phyloP scores from a whole-genome alignment of 2,113 vertebrate genomes.

The Panthera tigris region DNA sequence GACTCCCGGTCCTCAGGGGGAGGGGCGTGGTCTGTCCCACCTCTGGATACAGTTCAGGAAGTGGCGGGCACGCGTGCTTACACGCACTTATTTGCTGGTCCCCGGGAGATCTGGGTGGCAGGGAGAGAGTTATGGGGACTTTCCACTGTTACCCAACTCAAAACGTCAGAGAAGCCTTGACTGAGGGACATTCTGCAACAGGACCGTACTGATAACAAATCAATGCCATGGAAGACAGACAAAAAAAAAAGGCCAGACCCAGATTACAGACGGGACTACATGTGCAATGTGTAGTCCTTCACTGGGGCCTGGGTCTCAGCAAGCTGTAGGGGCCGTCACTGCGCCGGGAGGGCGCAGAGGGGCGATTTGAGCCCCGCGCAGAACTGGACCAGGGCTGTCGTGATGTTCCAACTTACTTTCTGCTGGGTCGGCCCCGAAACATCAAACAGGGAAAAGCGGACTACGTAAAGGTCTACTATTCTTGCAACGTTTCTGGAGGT shows the following conservation, averaged over 20 bases:
- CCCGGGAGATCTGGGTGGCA: not conserved
- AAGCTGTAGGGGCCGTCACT: not conserved
- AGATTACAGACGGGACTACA: fast-evolving
- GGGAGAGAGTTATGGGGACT: fast-evolving
- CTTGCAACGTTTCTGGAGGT: not conserved
- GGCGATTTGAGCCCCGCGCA: fast-evolving
- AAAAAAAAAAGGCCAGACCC: no score
- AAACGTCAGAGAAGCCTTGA: not conserved
- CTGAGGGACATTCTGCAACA: not conserved
- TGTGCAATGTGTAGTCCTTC: fast-evolving
- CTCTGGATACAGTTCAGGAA: not conserved
- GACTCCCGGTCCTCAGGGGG: fast-evolving
- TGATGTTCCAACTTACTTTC: not conserved
- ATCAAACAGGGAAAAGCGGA: no score
- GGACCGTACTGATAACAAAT: not conserved
- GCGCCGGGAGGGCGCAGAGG: fast-evolving
- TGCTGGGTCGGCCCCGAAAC: not conserved
- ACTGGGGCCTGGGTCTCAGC: not conserved
- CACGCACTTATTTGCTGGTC: not conserved
- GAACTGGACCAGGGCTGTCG: not conserved
- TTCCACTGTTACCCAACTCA: not conserved
- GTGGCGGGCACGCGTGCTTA: fast-evolving
- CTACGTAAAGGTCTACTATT: not conserved
- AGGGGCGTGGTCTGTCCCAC: fast-evolving
- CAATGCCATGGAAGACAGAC: no score